Base-by-base conservation (phyloP, 2,888 invertebrate genomes). In the Ochlodes sylvanus region DNA sequence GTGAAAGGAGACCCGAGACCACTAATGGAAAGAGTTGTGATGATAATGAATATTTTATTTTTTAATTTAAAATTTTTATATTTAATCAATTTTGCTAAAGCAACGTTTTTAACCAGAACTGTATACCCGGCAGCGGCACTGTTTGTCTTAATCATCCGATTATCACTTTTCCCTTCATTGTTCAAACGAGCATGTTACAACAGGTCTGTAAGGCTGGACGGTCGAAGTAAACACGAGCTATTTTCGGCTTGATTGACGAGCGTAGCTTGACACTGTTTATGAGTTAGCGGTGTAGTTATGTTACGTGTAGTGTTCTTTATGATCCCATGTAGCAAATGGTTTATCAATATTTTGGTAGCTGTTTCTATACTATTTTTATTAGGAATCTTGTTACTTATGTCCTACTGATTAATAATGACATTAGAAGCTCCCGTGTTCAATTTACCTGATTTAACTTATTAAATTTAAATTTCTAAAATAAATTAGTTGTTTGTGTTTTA, bases 181-280 rank as follows among this genome's bases (percentile, higher is more conserved):
- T 72, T 72, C 68, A 69, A 64, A 47, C 62, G 60, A 75, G 73
- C 77, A 75, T 72, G 77, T 76, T 75, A 70, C 61, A 72, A 79
- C 79, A 77, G 71, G 78, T 79, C 72, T 62, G 38, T 63, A 62
- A 57, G 66, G 60, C 54, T 58, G 44, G 64, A 41, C 69, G 62
- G 56, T 52, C 69, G 66, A 69, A 44, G 81, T 85, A 88, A 88
- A 88, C 87, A 85, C 63, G 70, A 76, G 79, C 72, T 88, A 89
- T 89, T 89, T 89, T 81, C 64, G 81, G 76, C 79, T 76, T 81
- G 83, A 89, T 86, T 85, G 84, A 88, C 83, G 84, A 80, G 73
- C 72, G 69, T 72, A 69, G 62, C 61, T 76, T 75, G 81, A 82
- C 81, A 81, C 73, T 81, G 80, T 83, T 82, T 83, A 83, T 79